Base-by-base conservation (phyloP, 2,888 invertebrate genomes). In the Scaptomyza flava region DNA sequence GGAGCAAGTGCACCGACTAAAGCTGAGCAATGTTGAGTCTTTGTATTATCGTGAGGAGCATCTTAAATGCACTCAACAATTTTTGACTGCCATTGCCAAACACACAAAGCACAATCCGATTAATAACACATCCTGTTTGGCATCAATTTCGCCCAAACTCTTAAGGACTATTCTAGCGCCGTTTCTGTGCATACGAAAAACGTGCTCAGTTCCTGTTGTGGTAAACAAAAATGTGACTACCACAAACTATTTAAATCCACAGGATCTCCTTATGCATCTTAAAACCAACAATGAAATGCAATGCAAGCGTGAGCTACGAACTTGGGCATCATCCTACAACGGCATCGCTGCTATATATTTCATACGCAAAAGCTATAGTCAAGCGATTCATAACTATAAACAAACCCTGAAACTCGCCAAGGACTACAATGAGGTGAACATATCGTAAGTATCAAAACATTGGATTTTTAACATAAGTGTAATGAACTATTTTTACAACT, bases 11-110 rank as follows among this genome's bases (percentile, higher is more conserved):
- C 94, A 95, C 89, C 93, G 93, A 91, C 85, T 96, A 45, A 92
- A 93, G 42, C 94, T 96, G 84, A 94, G 95, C n/a, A 94, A 95
- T 5, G 93, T 96, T 0, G 96, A 96, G 90, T 94, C 94, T 66
- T 94, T 95, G 76, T 96, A 95, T 87, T 96, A 96, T 89, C 93
- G 93, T n/a, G 92, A 93, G 36, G 94, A 95, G 79, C 94, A 94
- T 79, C 89, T 91, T 14, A 91, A 93, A 12, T 94, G 94, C 76
- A 91, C 92, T 3, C 79, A 81, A 2, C 92, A 92, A 11, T 94
- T 94, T 66, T 74, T 93, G 30, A 68, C 90, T 27, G 93, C 93
- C 61, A 90, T 94, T 3, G 48, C 66, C 3, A 90, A 87, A 6
- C 84, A 89, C 59, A 76, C 77, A 0, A 68, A 77, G 3, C 27